Evolutionary conservation across 2,113 vertebrate species (phyloP).

Genomic region (Synchiropus splendidus): DNA sequence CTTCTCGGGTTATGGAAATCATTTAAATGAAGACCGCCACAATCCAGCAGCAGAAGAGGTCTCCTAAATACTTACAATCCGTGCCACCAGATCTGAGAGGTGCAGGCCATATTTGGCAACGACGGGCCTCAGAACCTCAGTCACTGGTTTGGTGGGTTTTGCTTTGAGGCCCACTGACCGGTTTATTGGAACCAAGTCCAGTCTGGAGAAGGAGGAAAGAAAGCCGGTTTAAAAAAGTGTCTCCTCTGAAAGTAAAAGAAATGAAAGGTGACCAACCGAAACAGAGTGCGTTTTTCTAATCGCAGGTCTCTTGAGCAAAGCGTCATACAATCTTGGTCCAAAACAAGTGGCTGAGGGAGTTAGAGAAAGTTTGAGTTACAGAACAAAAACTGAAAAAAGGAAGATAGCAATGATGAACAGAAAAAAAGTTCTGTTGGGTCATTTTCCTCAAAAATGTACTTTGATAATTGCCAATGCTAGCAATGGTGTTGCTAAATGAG

Average conservation of each 20-base stretch:
- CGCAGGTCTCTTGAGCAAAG: conserved; percentile 87
- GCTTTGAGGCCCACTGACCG: conserved; percentile 94
- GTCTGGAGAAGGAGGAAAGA: conserved; percentile 54
- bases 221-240: background rate
- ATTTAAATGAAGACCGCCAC: no score
- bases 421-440: conserved; percentile 2
- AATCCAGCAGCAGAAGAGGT: no score
- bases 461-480: no score
- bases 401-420: background rate
- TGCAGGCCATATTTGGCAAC: conserved; percentile 95
- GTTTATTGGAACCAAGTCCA: conserved; percentile 95
- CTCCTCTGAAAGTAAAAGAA: no score
- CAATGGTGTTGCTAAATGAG: no score
- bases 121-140: conserved; percentile 89
- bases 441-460: no score
- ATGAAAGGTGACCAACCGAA: conserved; percentile 68
- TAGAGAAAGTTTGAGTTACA: conserved; percentile 1
- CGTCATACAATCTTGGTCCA: conserved; percentile 93
- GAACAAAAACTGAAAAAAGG: conserved; percentile 4
- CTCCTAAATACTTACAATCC: conserved; percentile 94
- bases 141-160: conserved; percentile 95
- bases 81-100: conserved; percentile 82
- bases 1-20: no score
- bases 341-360: conserved; percentile 86
- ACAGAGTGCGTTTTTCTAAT: conserved; percentile 91